Evolutionary conservation across 2,888 invertebrate genomes (phyloP).

Genomic region (Luperina testacea): DNA sequence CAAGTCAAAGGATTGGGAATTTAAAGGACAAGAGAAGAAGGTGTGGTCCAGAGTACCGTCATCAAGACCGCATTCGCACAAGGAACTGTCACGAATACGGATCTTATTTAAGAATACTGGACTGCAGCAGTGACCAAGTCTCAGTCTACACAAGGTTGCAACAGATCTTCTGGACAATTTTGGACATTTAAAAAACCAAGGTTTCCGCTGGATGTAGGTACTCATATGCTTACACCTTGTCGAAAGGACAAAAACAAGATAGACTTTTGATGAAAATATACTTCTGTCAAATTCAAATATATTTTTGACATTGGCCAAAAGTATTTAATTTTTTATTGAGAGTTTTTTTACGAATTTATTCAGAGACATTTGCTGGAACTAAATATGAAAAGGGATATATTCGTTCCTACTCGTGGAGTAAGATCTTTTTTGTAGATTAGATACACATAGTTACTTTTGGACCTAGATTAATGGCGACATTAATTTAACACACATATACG

Average conservation of each 20-base stretch:
- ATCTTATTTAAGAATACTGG: no score
- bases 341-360: slow-evolving; percentile 20
- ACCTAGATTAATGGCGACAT: not conserved
- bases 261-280: slow-evolving; percentile 28
- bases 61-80: no score
- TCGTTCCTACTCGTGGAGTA: slow-evolving; percentile 24
- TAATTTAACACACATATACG: no score
- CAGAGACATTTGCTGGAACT: not conserved
- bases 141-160: no score
- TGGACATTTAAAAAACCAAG: no score
- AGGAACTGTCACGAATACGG: no score
- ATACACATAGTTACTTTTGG: not conserved
- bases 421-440: slow-evolving; percentile 13
- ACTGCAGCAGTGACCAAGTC: no score
- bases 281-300: slow-evolving; percentile 59
- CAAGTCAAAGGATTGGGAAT: no score
- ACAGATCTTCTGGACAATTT: no score
- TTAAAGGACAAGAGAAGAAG: no score
- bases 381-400: slow-evolving; percentile 38
- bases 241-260: not conserved
- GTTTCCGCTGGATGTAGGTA: no score
- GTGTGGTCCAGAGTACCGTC: no score
- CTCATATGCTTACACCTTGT: not conserved
- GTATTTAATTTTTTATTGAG: slow-evolving; percentile 26
- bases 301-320: slow-evolving; percentile 48